Evolutionary conservation across 1,140 invertebrate species (phyloP).

Genomic region (Diorhabda sublineata): DNA sequence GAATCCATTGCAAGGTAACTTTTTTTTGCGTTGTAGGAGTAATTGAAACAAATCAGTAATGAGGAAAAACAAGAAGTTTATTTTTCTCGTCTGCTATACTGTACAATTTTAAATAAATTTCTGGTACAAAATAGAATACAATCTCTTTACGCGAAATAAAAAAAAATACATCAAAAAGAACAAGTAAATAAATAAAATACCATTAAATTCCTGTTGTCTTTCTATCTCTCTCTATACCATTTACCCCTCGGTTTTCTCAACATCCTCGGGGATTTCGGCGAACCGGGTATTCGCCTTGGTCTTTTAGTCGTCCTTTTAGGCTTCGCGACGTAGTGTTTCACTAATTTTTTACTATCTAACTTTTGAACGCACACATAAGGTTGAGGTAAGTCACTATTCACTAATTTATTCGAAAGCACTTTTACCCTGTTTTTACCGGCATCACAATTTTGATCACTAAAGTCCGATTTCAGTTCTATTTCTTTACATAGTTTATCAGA

Average conservation of each 20-base stretch:
- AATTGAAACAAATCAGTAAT: background rate
- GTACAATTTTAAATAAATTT: slow-evolving; percentile 1
- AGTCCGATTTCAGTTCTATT: slow-evolving; percentile 11
- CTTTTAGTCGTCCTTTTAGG: slow-evolving; percentile 32
- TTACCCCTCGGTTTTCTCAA: slow-evolving; percentile 39
- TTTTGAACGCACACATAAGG: slow-evolving; percentile 43
- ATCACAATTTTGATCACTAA: slow-evolving; percentile 21
- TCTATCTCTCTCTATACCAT: slow-evolving; percentile 46
- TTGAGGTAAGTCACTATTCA: slow-evolving; percentile 33
- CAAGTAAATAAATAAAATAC: slow-evolving; percentile 29
- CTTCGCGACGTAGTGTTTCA: slow-evolving; percentile 22
- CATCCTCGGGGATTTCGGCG: slow-evolving; percentile 41
- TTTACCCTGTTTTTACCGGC: slow-evolving; percentile 26
- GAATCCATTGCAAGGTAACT: too few relatives aligned
- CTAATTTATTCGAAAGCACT: slow-evolving; percentile 36
- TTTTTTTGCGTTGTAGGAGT: background rate
- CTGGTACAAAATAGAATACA: slow-evolving; percentile 34
- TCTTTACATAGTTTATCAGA: background rate
- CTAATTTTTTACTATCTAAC: slow-evolving; percentile 31
- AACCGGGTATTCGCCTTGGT: slow-evolving; percentile 34
- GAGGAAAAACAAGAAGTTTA: background rate
- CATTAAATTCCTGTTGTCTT: slow-evolving; percentile 3
- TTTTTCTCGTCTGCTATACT: background rate
- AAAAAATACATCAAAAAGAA: slow-evolving; percentile 22
- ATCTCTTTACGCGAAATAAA: slow-evolving; percentile 28